Base-by-base conservation (phyloP, 1,140 invertebrate species). In the Heliconius congener region DNA sequence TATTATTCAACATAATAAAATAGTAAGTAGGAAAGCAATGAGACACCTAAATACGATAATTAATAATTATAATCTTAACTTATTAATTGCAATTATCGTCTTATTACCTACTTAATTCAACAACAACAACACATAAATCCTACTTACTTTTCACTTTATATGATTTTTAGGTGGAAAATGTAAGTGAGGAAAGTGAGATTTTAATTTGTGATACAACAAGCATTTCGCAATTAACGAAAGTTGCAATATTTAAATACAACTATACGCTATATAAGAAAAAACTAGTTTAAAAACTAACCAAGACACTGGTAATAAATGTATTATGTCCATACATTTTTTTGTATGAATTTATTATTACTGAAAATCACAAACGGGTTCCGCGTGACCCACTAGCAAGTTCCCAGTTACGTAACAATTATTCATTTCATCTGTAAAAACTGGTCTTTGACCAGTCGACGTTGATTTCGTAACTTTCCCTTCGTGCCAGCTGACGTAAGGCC, bases 401-500 rank as follows among this genome's bases (percentile, higher is more conserved):
- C 60, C 73, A 46, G 60, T 79, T 79, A 79, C 50, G 66, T 74
- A 74, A 79, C 73, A 79, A 79, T 79, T 79, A 71, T 75, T 75
- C 78, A 74, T 75, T 73, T 74, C 78, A 60, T 71, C 78, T 73
- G 78, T 75, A 79, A 79, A 79, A 79, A 79, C 78, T 79, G 78
- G 78, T 79, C 78, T 55, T 73, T 34, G 73, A 27, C 71, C 77
- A 60, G 77, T 70, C 46, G 78, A 16, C 74, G 72, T 6, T 52
- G 42, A 73, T 79, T 79, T 79, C 60, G 71, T 79, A 79, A 79
- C 78, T 79, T 79, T 79, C 78, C 78, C 78, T 73, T 73, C 46
- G 66, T 34, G 34, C 37, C 18, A 19, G 52, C 73, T 78, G 77
- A 79, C 66, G 78, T 70, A 79, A 79, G 78, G 78, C 66, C 52